A percentile compares a stretch with the other conserved stretches of the same genome.
phyloP scores from a whole-genome alignment of 2,113 vertebrate species.

The Uropsilus gracilis region DNA sequence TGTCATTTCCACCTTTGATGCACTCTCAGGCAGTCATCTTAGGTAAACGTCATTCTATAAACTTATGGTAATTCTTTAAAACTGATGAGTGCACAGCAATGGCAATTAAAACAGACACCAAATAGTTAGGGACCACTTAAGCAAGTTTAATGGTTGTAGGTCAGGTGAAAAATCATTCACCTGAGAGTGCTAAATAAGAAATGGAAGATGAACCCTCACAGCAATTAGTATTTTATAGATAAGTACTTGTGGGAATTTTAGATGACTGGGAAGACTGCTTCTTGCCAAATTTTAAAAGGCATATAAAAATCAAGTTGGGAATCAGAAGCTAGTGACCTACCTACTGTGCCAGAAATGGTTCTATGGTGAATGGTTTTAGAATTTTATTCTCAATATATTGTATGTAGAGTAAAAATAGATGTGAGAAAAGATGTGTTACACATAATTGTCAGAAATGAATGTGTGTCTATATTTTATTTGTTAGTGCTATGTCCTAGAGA shows the following conservation, averaged over 20 bases:
- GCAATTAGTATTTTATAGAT: slow-evolving; percentile 65
- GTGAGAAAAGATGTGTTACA: not conserved
- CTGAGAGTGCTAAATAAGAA: slow-evolving; percentile 37
- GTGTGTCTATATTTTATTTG: too few relatives aligned
- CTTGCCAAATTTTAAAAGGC: slow-evolving; percentile 39
- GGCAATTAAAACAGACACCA: slow-evolving; percentile 48
- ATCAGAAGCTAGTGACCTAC: slow-evolving; percentile 13
- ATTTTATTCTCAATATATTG: not conserved
- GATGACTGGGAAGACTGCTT: not conserved
- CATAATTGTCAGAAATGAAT: not conserved
- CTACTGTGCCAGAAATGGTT: not conserved
- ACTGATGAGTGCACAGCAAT: not conserved
- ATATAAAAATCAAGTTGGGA: not conserved
- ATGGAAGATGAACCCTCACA: slow-evolving; percentile 27
- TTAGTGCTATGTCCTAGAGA: too few relatives aligned
- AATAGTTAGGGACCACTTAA: slow-evolving; percentile 37
- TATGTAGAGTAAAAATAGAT: not conserved
- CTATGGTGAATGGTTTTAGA: not conserved
- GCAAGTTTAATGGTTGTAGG: slow-evolving; percentile 50
- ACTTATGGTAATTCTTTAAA: not conserved
- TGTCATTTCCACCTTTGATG: not conserved
- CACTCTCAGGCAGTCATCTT: not conserved
- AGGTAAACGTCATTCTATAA: not conserved
- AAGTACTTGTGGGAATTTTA: slow-evolving; percentile 31
- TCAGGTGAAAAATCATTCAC: slow-evolving; percentile 41